Percentiles rank a stretch among this genome's conserved stretches.
phyloP scores from a whole-genome alignment of 2,888 invertebrate genomes.

The Agrochola litura region DNA sequence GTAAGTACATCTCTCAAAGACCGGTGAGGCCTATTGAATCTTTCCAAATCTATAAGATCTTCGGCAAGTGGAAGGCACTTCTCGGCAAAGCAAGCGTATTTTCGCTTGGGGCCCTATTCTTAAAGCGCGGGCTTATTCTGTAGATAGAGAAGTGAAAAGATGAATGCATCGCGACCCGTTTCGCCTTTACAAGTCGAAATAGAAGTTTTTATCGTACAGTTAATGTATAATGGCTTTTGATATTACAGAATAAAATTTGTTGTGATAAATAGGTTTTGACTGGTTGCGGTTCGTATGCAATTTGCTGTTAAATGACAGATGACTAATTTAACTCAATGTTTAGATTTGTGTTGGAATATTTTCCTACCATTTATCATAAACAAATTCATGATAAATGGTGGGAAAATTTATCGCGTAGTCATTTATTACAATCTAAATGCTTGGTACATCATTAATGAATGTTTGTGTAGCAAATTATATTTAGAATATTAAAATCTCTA shows the following conservation, averaged over 20 bases:
- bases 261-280: slow-evolving; percentile 5
- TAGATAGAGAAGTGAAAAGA: slow-evolving; percentile 77
- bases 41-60: slow-evolving; percentile 71
- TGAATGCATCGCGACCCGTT: slow-evolving; percentile 78
- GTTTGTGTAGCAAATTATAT: background rate
- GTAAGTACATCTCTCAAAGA: slow-evolving; percentile 45
- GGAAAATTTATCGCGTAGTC: background rate
- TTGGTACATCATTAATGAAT: slow-evolving; percentile 14
- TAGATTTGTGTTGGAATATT: background rate
- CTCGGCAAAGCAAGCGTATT: slow-evolving; percentile 74
- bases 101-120: slow-evolving; percentile 77
- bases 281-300: slow-evolving; percentile 6
- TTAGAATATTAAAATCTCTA: background rate
- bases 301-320: background rate
- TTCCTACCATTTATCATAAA: background rate
- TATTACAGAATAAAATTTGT: background rate
- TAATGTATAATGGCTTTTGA: slow-evolving; percentile 9
- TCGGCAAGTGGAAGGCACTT: slow-evolving; percentile 72
- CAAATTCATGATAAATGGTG: no score
- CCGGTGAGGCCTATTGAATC: slow-evolving; percentile 64
- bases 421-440: slow-evolving; percentile 9
- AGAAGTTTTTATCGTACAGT: slow-evolving; percentile 69
- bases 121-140: slow-evolving; percentile 78
- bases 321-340: background rate
- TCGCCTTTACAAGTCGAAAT: slow-evolving; percentile 73